Percentiles rank a stretch among this genome's conserved stretches.
phyloP scores from a whole-genome alignment of 1,140 invertebrate species.

The Anastrepha obliqua region DNA sequence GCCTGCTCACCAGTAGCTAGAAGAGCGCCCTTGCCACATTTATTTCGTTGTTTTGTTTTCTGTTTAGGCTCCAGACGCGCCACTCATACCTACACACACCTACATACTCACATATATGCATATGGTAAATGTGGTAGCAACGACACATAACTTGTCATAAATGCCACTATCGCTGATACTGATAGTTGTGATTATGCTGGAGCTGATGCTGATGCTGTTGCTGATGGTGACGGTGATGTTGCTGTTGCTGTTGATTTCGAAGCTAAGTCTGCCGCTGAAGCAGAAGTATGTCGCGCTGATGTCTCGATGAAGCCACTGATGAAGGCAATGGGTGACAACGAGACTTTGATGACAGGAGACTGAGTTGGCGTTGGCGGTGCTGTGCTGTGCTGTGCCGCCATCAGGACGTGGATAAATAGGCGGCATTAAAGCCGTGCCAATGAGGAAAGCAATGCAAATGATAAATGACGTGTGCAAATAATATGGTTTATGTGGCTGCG shows the following conservation, averaged over 20 bases:
- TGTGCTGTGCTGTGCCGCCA: neutral
- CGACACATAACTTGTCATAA: conserved; percentile 50
- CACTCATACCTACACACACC: neutral
- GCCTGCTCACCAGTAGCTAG: neutral
- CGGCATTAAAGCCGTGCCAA: neutral
- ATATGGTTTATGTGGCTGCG: conserved; percentile 13
- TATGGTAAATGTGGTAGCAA: conserved; percentile 51
- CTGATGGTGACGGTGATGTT: conserved; percentile 10
- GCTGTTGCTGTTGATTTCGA: neutral
- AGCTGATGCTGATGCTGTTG: conserved; percentile 6
- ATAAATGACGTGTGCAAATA: conserved; percentile 52
- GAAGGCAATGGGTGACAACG: conserved; percentile 38
- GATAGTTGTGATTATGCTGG: conserved; percentile 49
- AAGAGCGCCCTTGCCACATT: conserved; percentile 4
- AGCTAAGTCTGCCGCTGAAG: neutral
- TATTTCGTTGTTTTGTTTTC: neutral
- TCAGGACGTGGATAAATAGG: conserved; percentile 38
- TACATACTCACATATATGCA: neutral
- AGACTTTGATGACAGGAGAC: conserved; percentile 3
- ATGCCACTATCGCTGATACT: conserved; percentile 49
- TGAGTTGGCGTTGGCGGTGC: conserved; percentile 47
- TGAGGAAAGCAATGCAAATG: conserved; percentile 40
- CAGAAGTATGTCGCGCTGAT: neutral
- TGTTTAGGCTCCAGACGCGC: neutral
- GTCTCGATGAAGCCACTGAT: neutral